Percentiles rank a stretch among this genome's conserved stretches.
Conservation (phyloP, 1,140 invertebrate species). For the Anadara kagoshimensis region DNA sequence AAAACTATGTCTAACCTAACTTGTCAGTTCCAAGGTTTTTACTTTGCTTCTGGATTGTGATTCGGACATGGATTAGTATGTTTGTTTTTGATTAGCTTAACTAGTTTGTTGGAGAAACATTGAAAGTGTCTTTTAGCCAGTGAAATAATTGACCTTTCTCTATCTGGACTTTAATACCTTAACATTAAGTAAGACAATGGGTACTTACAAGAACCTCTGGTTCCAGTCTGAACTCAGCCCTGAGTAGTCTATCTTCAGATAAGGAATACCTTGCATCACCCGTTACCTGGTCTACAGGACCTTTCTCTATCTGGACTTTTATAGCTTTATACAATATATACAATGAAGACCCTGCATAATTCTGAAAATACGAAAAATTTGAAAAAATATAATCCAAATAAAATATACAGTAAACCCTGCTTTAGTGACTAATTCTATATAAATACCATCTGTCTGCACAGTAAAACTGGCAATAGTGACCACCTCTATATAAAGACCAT, state of each 20-base stretch:
- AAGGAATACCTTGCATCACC: slow-evolving; percentile 98
- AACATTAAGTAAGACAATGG: slow-evolving; percentile 78
- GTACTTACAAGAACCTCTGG: slow-evolving; percentile 90
- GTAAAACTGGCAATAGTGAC: too few relatives aligned
- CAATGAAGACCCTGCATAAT: slow-evolving; percentile 96
- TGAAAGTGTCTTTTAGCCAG: too few relatives aligned
- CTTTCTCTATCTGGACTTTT: slow-evolving; percentile 99
- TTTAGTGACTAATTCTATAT: too few relatives aligned
- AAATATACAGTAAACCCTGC: not conserved
- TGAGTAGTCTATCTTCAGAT: slow-evolving; percentile 98
- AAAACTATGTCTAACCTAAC: too few relatives aligned
- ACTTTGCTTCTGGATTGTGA: too few relatives aligned
- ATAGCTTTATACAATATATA: slow-evolving; percentile 99
- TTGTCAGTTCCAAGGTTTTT: too few relatives aligned
- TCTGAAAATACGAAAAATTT: slow-evolving; percentile 79
- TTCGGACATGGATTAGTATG: too few relatives aligned
- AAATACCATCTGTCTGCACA: too few relatives aligned
- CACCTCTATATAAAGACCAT: too few relatives aligned
- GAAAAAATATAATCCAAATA: not conserved
- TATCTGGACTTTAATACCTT: slow-evolving; percentile 99
- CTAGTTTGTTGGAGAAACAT: too few relatives aligned
- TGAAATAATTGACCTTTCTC: slow-evolving; percentile 99
- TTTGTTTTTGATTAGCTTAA: too few relatives aligned
- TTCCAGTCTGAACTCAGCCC: slow-evolving; percentile 90
- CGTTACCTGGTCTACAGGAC: slow-evolving; percentile 97